Conservation (phyloP, 2,888 invertebrate genomes). For the Fissipunctia ypsillon region DNA sequence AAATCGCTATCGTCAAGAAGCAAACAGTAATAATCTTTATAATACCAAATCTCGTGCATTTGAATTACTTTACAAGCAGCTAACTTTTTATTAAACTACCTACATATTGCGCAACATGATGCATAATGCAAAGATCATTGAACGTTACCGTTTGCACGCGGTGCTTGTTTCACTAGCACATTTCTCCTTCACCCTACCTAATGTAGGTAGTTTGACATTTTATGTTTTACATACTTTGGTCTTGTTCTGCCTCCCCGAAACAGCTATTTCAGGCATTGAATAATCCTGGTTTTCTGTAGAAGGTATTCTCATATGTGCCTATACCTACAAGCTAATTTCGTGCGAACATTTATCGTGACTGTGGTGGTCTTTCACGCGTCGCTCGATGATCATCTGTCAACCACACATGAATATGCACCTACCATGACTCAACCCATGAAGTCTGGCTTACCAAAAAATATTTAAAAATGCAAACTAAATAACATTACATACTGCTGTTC, state of each 20-base stretch:
- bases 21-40: not conserved
- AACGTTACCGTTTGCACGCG: conserved; percentile 24
- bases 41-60: conserved; percentile 14
- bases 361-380: conserved; percentile 1
- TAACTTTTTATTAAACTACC: not conserved
- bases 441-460: not conserved
- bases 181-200: conserved; percentile 9
- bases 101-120: not conserved
- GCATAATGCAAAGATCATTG: not conserved
- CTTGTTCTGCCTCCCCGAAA: not conserved
- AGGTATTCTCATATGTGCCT: no score
- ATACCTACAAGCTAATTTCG: no score
- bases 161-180: conserved; percentile 5
- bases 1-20: conserved; percentile 9
- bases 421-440: conserved; percentile 13
- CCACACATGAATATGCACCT: conserved; percentile 46
- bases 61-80: conserved; percentile 13
- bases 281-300: conserved; percentile 13
- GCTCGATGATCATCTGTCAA: conserved; percentile 47
- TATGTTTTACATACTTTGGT: conserved; percentile 1
- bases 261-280: not conserved
- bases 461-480: conserved; percentile 5
- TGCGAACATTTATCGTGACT: not conserved
- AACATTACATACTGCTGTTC: conserved; percentile 8
- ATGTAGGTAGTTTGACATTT: not conserved